Evolutionary conservation across 2,113 vertebrate species (phyloP).

Genomic region (Dermatemys mawii): DNA sequence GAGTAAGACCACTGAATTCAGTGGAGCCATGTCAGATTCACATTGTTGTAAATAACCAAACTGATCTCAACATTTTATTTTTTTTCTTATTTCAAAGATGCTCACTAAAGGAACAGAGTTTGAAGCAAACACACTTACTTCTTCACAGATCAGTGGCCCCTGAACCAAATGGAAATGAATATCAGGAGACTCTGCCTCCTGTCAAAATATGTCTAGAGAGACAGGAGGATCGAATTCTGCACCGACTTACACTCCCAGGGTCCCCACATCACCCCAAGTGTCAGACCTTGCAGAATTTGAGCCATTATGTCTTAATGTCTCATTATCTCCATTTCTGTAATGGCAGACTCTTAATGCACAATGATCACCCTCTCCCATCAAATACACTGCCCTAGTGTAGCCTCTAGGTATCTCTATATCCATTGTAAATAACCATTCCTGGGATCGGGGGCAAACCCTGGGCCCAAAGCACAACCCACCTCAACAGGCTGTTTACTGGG

Average conservation of each 20-base stretch:
- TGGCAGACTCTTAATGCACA: not conserved
- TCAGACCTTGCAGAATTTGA: not conserved
- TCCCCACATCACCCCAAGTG: not conserved
- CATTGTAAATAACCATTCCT: too few relatives aligned
- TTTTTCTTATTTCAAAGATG: not conserved
- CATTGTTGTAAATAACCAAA: not conserved
- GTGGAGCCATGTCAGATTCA: not conserved
- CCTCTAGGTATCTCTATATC: too few relatives aligned
- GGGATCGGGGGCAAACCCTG: too few relatives aligned
- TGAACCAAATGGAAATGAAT: not conserved
- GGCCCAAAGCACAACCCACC: too few relatives aligned
- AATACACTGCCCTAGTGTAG: too few relatives aligned
- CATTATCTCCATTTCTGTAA: not conserved
- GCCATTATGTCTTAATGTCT: not conserved
- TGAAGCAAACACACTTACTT: not conserved
- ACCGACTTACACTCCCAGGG: not conserved
- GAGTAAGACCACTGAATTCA: not conserved
- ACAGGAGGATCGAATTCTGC: not conserved
- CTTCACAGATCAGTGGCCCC: not conserved
- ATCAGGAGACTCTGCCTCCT: not conserved
- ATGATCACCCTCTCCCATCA: too few relatives aligned
- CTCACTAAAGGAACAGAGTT: not conserved
- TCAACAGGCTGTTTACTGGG: too few relatives aligned
- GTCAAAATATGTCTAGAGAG: not conserved
- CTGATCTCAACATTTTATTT: accelerated